Percentiles rank a stretch among this genome's conserved stretches.
phyloP scores from a whole-genome alignment of 30 jellyfish, hydroid and myxozoan genomes.

The Sanderia malayensis region DNA sequence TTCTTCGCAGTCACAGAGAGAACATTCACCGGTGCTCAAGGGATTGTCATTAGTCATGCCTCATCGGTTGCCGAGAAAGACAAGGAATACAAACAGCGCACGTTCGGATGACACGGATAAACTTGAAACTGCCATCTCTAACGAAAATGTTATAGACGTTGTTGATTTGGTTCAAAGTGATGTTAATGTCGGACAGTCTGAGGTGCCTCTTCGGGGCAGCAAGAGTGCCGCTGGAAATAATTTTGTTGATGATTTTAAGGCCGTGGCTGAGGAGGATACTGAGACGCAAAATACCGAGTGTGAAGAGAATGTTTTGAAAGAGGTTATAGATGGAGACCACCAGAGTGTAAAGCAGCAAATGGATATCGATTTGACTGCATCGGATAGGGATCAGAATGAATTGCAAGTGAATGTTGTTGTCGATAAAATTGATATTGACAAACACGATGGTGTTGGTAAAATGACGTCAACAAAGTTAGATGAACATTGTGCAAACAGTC shows the following conservation, averaged over 20 bases:
- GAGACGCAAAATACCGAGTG: too few relatives aligned
- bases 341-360: not conserved
- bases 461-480: too few relatives aligned
- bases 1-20: slow-evolving; percentile 65
- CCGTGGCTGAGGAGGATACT: not conserved
- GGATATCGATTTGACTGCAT: not conserved
- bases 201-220: not conserved
- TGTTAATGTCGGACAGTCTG: not conserved
- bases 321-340: not conserved
- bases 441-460: not conserved
- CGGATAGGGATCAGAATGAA: not conserved
- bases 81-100: too few relatives aligned
- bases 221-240: not conserved
- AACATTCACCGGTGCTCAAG: slow-evolving; percentile 42
- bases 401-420: not conserved
- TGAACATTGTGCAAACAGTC: too few relatives aligned
- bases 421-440: not conserved
- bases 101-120: too few relatives aligned
- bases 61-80: slow-evolving; percentile 10
- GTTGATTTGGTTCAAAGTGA: not conserved
- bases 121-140: too few relatives aligned
- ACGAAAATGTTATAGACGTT: not conserved
- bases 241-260: not conserved
- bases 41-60: slow-evolving; percentile 39
- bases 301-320: not conserved